A percentile compares a stretch with the other conserved stretches of the same genome.
Evolutionary conservation across 2,113 vertebrate species (phyloP).

Genomic region (Strigops habroptila): DNA sequence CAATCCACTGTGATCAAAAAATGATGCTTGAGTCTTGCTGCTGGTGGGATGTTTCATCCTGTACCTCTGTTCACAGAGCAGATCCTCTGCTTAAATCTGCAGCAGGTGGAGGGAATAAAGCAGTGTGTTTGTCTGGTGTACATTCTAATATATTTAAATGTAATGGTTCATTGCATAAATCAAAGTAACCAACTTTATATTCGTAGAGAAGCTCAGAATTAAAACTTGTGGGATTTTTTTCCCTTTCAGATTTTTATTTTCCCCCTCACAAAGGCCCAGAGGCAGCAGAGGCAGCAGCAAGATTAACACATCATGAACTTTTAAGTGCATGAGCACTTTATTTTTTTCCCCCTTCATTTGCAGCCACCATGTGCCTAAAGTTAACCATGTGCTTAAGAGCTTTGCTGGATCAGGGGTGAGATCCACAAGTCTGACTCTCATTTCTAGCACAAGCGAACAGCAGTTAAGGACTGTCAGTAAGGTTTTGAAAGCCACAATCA

Average conservation of each 20-base stretch:
- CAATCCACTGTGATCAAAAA: neutral
- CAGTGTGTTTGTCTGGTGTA: neutral
- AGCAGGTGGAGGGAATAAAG: neutral
- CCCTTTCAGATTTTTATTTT: neutral
- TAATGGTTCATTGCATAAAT: neutral
- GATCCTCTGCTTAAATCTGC: neutral
- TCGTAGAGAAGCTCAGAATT: neutral
- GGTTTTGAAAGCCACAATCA: neutral
- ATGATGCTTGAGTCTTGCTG: neutral
- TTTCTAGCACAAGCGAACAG: neutral
- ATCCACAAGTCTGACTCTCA: neutral
- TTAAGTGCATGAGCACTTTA: neutral
- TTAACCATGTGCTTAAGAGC: neutral
- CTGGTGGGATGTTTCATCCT: neutral
- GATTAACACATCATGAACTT: neutral
- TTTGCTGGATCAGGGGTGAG: neutral
- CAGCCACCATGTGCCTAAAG: neutral
- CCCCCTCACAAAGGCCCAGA: neutral
- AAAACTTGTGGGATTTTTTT: neutral
- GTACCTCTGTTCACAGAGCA: neutral
- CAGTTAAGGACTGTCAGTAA: neutral
- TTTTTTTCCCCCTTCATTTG: neutral
- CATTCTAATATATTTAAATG: neutral
- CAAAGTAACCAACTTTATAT: neutral
- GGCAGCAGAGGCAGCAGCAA: neutral